A percentile compares a stretch with the other conserved stretches of the same genome.
Evolutionary conservation across 2,888 invertebrate species (phyloP).

Genomic region (Plutella xylostella): DNA sequence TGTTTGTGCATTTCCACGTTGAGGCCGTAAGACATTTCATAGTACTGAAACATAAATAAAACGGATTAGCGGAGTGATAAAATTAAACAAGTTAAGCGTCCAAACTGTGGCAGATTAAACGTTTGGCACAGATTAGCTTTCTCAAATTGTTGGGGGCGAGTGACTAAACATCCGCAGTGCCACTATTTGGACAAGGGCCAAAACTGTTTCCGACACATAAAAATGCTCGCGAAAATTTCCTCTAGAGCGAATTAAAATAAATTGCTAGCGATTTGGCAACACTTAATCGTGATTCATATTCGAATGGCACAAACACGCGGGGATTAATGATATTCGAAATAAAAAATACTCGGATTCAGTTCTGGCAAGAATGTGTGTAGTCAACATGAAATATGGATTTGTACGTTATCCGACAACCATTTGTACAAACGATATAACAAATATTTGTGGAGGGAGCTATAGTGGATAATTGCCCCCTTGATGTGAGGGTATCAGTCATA

Average conservation of each 20-base stretch:
- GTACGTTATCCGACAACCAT: too few species aligned
- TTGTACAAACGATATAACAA: too few species aligned
- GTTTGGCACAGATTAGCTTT: slow-evolving; percentile 62
- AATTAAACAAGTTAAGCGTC: slow-evolving; percentile 34
- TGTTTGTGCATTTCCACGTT: slow-evolving; percentile 99
- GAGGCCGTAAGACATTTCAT: slow-evolving; percentile 98
- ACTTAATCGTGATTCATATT: slow-evolving; percentile 68
- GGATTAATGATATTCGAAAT: slow-evolving; percentile 56
- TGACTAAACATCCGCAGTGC: slow-evolving; percentile 65
- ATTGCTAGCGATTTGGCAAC: slow-evolving; percentile 69
- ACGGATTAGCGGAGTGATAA: slow-evolving; percentile 21
- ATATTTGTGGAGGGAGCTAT: too few species aligned
- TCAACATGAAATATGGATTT: too few species aligned
- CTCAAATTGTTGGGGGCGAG: slow-evolving; percentile 60
- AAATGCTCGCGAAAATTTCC: slow-evolving; percentile 63
- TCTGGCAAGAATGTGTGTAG: not conserved
- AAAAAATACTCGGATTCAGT: slow-evolving; percentile 25
- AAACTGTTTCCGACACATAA: slow-evolving; percentile 68
- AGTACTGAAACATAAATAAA: slow-evolving; percentile 84
- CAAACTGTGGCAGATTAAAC: slow-evolving; percentile 40
- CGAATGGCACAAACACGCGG: slow-evolving; percentile 51
- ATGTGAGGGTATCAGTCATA: too few species aligned
- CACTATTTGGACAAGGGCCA: slow-evolving; percentile 55
- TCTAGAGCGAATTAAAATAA: slow-evolving; percentile 67
- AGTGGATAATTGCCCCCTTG: not conserved